A percentile compares a stretch with the other conserved stretches of the same genome.
phyloP scores from a whole-genome alignment of 1,140 invertebrate genomes.

The Batillaria attramentaria region DNA sequence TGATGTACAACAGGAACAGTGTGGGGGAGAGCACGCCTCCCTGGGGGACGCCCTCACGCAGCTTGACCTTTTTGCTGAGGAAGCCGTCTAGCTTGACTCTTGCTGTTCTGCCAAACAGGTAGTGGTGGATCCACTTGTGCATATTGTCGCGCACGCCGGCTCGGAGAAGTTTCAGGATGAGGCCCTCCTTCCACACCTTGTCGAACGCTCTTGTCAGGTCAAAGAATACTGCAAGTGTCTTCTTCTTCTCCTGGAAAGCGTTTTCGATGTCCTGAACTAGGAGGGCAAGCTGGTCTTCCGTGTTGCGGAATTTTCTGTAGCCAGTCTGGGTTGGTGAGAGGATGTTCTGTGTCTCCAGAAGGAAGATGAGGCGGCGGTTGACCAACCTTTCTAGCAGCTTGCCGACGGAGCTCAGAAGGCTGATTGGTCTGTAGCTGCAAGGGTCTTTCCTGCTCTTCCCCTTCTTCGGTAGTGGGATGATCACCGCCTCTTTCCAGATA shows the following conservation, averaged over 20 bases:
- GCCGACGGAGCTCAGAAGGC: slow-evolving; percentile 28
- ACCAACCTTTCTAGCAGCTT: slow-evolving; percentile 32
- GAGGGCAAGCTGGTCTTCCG: slow-evolving; percentile 27
- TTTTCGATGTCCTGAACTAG: slow-evolving; percentile 28
- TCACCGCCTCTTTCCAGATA: slow-evolving; percentile 25
- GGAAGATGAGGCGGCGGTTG: slow-evolving; percentile 10
- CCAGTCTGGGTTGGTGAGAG: slow-evolving; percentile 25
- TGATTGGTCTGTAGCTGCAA: slow-evolving; percentile 33
- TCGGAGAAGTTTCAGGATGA: slow-evolving; percentile 8
- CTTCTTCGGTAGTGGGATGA: slow-evolving; percentile 36
- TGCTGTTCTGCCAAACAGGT: slow-evolving; percentile 17
- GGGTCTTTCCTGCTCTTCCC: slow-evolving; percentile 28
- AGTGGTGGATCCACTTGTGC: slow-evolving; percentile 25
- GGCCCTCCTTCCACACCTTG: slow-evolving; percentile 27
- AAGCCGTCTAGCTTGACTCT: slow-evolving; percentile 22
- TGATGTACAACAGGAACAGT: slow-evolving; percentile 22
- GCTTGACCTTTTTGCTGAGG: slow-evolving; percentile 6
- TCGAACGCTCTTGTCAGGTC: slow-evolving; percentile 24
- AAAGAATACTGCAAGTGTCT: neutral
- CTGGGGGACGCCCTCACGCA: slow-evolving; percentile 10
- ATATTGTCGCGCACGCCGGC: neutral
- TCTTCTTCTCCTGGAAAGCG: slow-evolving; percentile 5
- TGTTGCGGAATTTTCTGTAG: slow-evolving; percentile 19
- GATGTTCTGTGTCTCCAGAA: slow-evolving; percentile 16
- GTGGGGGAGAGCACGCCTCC: slow-evolving; percentile 17